Evolutionary conservation across 2,888 invertebrate species (phyloP).

Genomic region (Ferrisia virgata): DNA sequence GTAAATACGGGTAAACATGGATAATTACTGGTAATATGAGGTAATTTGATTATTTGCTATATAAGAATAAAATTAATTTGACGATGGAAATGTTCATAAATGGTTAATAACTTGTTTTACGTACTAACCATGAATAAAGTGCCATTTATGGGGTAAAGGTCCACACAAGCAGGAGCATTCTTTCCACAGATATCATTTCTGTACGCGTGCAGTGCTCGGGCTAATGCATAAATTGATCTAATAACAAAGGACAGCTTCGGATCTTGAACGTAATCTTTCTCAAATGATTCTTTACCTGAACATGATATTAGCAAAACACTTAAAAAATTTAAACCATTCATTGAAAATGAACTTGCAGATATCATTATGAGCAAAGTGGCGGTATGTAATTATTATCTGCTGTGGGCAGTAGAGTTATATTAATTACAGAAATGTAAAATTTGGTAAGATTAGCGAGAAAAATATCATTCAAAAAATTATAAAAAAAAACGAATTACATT

Average conservation of each 20-base stretch:
- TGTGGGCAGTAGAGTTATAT: no score
- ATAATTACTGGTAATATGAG: background rate
- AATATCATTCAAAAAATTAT: no score
- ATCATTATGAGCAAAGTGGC: no score
- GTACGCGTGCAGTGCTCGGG: constrained; percentile 70
- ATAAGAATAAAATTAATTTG: background rate
- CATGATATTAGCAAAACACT: constrained; percentile 46
- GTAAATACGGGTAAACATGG: background rate
- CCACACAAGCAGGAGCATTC: constrained; percentile 55
- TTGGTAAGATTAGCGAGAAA: no score
- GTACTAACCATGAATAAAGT: constrained; percentile 60
- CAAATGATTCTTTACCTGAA: constrained; percentile 61
- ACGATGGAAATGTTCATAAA: no score
- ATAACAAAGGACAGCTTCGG: constrained; percentile 76
- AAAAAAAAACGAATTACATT: no score
- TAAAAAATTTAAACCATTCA: no score
- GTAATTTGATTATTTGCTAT: background rate
- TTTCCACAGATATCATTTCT: constrained; percentile 62
- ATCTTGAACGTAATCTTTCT: constrained; percentile 64
- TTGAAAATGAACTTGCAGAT: no score
- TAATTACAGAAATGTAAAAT: no score
- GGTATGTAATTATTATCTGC: no score
- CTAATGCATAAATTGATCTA: constrained; percentile 73
- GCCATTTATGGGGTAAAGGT: constrained; percentile 70
- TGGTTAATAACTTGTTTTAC: background rate